These are phyloP conservation scores for Thaumatotibia leucotreta DNA, from an alignment of 1,140 invertebrate genomes.

Conservation along the genomic window DNA sequence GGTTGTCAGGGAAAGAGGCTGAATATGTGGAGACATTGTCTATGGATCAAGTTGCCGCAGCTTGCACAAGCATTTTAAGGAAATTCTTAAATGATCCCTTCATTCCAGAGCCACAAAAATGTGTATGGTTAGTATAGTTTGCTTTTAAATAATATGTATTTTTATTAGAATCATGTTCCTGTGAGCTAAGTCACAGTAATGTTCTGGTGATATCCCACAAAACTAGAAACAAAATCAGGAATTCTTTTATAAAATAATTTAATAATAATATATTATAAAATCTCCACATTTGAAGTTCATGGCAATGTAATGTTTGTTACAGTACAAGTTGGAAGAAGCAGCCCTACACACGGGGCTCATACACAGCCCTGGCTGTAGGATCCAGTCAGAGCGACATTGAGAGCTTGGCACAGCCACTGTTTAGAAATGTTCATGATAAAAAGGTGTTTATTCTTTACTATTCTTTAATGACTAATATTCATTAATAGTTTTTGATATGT, in stretches of 20 bases:
- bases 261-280: no score
- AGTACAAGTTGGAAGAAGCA: constrained; percentile 93
- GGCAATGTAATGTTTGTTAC: constrained; percentile 47
- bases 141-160: no score
- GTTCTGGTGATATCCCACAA: no score
- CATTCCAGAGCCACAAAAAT: constrained; percentile 88
- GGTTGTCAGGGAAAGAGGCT: constrained; percentile 91
- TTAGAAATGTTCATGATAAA: constrained; percentile 79
- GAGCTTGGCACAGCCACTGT: constrained; percentile 86
- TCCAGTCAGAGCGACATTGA: constrained; percentile 91
- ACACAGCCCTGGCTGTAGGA: constrained; percentile 91
- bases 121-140: constrained; percentile 86
- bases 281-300: no score
- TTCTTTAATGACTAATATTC: no score
- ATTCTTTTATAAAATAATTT: no score
- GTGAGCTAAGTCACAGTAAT: no score
- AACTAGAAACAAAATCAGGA: no score
- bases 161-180: no score
- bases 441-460: no score
- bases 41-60: constrained; percentile 82
- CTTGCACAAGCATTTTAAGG: constrained; percentile 87
- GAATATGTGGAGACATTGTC: constrained; percentile 90
- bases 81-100: constrained; percentile 91
- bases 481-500: no score
- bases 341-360: constrained; percentile 89